phyloP scores from a whole-genome alignment of 2,113 vertebrate genomes.

The Anguilla japonica region DNA sequence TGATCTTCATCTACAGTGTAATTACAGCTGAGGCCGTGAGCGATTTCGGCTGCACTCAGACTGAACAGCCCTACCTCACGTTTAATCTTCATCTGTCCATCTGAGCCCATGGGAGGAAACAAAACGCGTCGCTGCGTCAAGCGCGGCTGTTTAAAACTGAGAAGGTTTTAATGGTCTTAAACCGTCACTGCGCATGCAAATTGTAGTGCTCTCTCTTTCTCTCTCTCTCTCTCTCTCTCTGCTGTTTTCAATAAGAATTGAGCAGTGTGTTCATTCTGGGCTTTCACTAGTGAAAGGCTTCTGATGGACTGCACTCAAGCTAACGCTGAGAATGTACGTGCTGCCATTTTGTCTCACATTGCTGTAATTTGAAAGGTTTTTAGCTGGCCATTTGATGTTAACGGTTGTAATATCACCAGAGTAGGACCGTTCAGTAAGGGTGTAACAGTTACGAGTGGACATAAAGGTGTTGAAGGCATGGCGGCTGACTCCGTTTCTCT shows the following conservation, averaged over 20 bases:
- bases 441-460: too few species aligned
- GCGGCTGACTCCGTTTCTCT: too few species aligned
- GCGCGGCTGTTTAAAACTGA: conserved; percentile 9
- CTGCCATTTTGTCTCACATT: conserved; percentile 29
- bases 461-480: too few species aligned
- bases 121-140: conserved; percentile 22
- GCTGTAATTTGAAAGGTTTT: neutral
- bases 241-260: neutral
- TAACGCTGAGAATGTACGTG: too few species aligned
- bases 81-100: conserved; percentile 56
- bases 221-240: neutral
- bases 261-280: neutral
- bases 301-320: conserved; percentile 24
- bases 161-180: neutral
- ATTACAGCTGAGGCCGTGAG: conserved; percentile 65
- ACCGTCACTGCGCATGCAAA: conserved; percentile 14
- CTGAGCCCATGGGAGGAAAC: conserved; percentile 49
- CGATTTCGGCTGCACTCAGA: conserved; percentile 57
- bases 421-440: too few species aligned
- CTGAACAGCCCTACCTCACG: conserved; percentile 49
- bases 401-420: too few species aligned
- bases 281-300: conserved; percentile 9
- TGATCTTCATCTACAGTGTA: conserved; percentile 72
- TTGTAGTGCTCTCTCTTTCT: neutral
- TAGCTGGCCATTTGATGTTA: too few species aligned